Conservation (phyloP, 2,113 vertebrate species). For the Pituophis catenifer region DNA sequence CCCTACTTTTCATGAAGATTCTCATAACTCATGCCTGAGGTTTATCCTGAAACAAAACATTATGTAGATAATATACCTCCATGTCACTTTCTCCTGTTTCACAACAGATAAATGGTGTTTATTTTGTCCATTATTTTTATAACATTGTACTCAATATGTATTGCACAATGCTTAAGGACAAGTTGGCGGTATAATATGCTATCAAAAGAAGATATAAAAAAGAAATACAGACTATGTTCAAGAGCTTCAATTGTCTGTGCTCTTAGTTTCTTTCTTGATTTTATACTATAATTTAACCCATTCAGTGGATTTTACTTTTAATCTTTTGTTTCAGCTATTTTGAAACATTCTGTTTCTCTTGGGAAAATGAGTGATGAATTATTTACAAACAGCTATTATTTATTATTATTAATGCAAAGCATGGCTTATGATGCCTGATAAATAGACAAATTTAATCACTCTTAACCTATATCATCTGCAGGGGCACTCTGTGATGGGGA, state of each 20-base stretch:
- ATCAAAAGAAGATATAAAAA: conserved; percentile 48
- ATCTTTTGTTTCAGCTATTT: conserved; percentile 74
- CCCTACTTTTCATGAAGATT: neutral
- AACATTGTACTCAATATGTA: conserved; percentile 19
- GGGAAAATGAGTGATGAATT: conserved; percentile 97
- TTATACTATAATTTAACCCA: conserved; percentile 62
- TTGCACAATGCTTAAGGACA: conserved; percentile 10
- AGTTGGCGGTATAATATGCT: conserved; percentile 14
- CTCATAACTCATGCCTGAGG: neutral
- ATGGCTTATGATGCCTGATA: conserved; percentile 91
- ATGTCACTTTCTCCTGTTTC: conserved; percentile 22
- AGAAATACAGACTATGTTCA: conserved; percentile 17
- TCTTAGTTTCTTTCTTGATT: conserved; percentile 29
- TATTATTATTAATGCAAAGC: conserved; percentile 99
- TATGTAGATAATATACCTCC: neutral
- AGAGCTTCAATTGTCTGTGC: conserved; percentile 51
- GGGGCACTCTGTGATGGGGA: conserved; percentile 65
- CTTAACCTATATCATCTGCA: conserved; percentile 87
- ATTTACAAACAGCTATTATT: conserved; percentile 98
- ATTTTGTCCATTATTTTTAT: conserved; percentile 40
- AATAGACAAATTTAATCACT: conserved; percentile 91
- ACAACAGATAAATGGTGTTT: conserved; percentile 23
- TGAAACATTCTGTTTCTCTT: conserved; percentile 89
- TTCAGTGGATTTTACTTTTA: conserved; percentile 66
- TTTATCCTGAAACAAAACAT: neutral